Evolutionary conservation across 2,113 vertebrate genomes (phyloP), one percentile per base, ranked within the genome.

Genomic region (Rana temporaria): DNA sequence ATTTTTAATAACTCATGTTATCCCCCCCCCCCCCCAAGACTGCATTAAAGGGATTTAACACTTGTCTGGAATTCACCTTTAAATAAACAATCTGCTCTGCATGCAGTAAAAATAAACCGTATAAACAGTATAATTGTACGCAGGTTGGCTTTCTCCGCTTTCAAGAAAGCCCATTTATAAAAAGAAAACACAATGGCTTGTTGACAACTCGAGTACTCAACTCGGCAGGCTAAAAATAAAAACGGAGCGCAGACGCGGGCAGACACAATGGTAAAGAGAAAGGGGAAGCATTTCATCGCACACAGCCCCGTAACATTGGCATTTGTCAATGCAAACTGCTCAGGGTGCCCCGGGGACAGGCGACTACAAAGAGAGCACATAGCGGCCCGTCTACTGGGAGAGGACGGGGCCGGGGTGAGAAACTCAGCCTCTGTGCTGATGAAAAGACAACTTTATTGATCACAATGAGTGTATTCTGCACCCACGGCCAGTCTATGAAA

Each of bases 311-410:
- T 88, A 87, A 90, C 88, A 91, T 88, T 84, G 87, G 87, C 85
- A 85, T 80, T 82, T 76, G 77, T 86, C 87, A 88, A 88, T 87
- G 69, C 3, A 4, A 90, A 88, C 79, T 86, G 85, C 89, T 85
- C 85, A 20, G 57, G 82, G 75, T 87, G 89, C 88, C 90, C 73
- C 67, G 59, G 85, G 88, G 87, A 83, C 1, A 87, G 84, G 60
- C 32, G 34, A 84, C 30, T 84, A 92, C 88, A 91, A 90, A 90
- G 90, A 85, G 85, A 68, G 81, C 78, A 87, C 76, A 89, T 86
- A 90, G 0, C 0, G 81, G 81, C 63, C 11, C 77, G 70, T 81
- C 86, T 86, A 63, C 60, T 79, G 73, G 87, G 87, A 86, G 53
- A 69, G 87, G 86, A 78, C 80, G 70, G 7, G 87, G 87, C 75